A percentile compares a stretch with the other conserved stretches of the same genome.
These are phyloP conservation scores for Dinocampus coccinellae DNA, from an alignment of 2,888 invertebrate species.

Conservation along the genomic window DNA sequence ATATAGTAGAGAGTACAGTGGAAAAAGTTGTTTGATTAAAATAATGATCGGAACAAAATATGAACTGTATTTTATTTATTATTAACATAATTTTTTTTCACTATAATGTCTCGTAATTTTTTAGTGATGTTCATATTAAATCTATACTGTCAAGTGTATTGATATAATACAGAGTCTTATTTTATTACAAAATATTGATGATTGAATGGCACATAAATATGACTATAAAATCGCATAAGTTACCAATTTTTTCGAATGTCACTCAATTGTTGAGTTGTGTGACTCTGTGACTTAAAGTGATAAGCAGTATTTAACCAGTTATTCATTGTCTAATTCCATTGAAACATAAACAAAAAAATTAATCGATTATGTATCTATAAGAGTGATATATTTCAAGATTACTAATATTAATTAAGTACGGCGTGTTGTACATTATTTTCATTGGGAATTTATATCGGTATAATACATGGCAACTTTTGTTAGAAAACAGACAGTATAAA, in stretches of 20 bases:
- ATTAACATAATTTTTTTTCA: not conserved
- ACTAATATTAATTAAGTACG: not conserved
- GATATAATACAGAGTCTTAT: not conserved
- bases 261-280: not conserved
- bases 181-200: constrained; percentile 1
- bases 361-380: not conserved
- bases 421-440: constrained; percentile 10
- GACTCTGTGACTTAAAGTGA: not conserved
- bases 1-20: constrained; percentile 15
- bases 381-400: constrained; percentile 1
- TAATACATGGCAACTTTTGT: not conserved
- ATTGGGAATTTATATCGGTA: not conserved
- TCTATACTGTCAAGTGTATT: not conserved
- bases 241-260: constrained; percentile 19
- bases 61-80: not conserved
- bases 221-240: not conserved
- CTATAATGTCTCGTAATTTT: not conserved
- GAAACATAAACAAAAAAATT: not conserved
- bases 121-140: not conserved
- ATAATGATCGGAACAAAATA: not conserved
- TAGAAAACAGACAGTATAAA: not conserved
- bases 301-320: constrained; percentile 16
- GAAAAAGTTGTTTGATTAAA: constrained; percentile 13
- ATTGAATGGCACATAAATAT: not conserved
- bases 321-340: not conserved